These are phyloP conservation scores for Remorina albescens DNA, from an alignment of 2,797 vertebrate genomes.

Conservation along the genomic window DNA sequence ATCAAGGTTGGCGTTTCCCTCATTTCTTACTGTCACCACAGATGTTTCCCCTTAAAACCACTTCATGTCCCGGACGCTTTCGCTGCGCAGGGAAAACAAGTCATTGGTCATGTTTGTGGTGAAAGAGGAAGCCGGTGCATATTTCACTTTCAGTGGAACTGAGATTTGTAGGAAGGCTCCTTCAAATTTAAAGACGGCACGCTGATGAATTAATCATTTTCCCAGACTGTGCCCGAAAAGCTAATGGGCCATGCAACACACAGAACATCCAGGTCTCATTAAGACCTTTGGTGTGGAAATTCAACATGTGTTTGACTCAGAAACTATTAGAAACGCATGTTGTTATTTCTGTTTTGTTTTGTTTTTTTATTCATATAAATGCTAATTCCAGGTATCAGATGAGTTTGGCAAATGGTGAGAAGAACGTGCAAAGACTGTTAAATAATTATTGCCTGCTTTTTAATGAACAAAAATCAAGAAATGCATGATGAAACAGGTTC, in stretches of 20 bases:
- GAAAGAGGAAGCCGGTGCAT: conserved; percentile 17
- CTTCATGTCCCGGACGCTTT: not conserved
- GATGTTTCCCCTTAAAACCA: conserved; percentile 9
- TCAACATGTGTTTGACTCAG: conserved; percentile 1
- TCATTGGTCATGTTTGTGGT: conserved; percentile 6
- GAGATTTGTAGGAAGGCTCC: conserved; percentile 37
- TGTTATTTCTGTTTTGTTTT: too few relatives aligned
- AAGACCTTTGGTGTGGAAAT: conserved; percentile 14
- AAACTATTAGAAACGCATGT: not conserved
- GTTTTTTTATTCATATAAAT: conserved; percentile 51
- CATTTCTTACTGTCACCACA: conserved; percentile 13
- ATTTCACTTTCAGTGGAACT: conserved; percentile 23
- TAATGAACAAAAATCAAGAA: conserved; percentile 35
- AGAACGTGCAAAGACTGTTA: too few relatives aligned
- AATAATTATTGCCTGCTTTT: too few relatives aligned
- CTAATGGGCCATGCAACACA: conserved; percentile 45
- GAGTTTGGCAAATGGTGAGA: not conserved
- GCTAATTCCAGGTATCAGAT: conserved; percentile 18
- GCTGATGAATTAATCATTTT: conserved; percentile 67
- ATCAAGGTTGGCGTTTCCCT: not conserved
- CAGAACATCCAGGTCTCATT: conserved; percentile 37
- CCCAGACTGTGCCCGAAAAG: conserved; percentile 40
- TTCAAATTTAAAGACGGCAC: conserved; percentile 62
- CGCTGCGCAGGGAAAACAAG: conserved; percentile 1
- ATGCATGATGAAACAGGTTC: conserved; percentile 6